Conservation (phyloP, 2,888 invertebrate genomes). For the Drosophila leonis region DNA sequence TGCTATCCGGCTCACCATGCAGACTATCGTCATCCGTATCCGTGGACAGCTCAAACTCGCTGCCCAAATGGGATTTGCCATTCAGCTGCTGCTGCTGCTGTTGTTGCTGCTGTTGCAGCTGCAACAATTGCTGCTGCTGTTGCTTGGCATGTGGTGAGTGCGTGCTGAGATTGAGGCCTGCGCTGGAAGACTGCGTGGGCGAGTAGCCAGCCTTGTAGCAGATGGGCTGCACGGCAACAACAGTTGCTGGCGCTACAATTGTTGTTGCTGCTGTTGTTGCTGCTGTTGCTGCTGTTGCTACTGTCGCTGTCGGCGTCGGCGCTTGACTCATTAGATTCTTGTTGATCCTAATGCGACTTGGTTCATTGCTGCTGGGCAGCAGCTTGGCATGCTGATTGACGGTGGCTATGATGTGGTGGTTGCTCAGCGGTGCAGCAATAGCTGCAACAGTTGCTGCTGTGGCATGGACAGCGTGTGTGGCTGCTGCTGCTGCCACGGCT, state of each 20-base stretch:
- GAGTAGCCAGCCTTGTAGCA: constrained; percentile 69
- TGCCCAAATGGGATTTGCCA: constrained; percentile 76
- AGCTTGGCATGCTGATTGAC: constrained; percentile 84
- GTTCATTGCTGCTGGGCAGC: constrained; percentile 78
- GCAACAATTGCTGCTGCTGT: constrained; percentile 36
- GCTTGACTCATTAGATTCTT: constrained; percentile 83
- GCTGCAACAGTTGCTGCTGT: constrained; percentile 22
- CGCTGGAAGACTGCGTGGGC: constrained; percentile 81
- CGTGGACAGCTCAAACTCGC: constrained; percentile 90
- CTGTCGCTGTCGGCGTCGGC: constrained; percentile 14
- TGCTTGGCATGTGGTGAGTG: constrained; percentile 76
- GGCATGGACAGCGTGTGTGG: constrained; percentile 28
- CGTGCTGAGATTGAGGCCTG: constrained; percentile 74
- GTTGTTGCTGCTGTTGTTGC: constrained; percentile 5
- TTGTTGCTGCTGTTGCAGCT: constrained; percentile 39
- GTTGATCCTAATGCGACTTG: constrained; percentile 84
- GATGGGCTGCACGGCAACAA: constrained; percentile 41
- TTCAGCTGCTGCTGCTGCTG: constrained; percentile 32
- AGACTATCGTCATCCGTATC: constrained; percentile 90
- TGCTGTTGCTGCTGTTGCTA: constrained; percentile 7
- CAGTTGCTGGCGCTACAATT: constrained; percentile 8
- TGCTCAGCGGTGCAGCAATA: constrained; percentile 35
- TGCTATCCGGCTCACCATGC: constrained; percentile 85
- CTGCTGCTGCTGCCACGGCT: constrained; percentile 26
- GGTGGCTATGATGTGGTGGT: constrained; percentile 82